phyloP scores from a whole-genome alignment of 2,797 vertebrate genomes.

The Apogon talboti region DNA sequence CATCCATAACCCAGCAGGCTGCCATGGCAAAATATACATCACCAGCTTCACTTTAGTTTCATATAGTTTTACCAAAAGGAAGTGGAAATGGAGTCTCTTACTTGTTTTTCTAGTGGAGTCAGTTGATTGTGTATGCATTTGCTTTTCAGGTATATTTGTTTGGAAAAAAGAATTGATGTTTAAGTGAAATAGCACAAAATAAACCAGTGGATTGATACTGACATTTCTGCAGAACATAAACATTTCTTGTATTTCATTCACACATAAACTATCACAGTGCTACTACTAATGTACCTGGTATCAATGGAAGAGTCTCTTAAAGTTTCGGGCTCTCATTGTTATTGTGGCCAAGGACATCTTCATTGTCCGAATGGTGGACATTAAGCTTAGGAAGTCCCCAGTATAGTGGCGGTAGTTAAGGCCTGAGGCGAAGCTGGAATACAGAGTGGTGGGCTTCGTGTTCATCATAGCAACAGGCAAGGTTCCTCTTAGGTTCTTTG shows the following conservation, averaged over 20 bases:
- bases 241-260: neutral
- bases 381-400: slow-evolving; percentile 23
- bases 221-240: no score
- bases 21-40: no score
- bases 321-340: neutral
- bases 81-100: no score
- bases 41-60: no score
- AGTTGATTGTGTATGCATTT: no score
- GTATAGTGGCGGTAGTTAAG: slow-evolving; percentile 4
- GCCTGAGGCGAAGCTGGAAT: slow-evolving; percentile 42
- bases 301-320: neutral
- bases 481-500: slow-evolving; percentile 67
- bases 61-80: no score
- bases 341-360: neutral
- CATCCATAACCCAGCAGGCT: no score
- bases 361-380: slow-evolving; percentile 19
- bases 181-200: no score
- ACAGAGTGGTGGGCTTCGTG: slow-evolving; percentile 33
- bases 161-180: no score
- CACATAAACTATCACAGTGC: neutral
- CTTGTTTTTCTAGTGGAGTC: no score
- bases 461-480: slow-evolving; percentile 61
- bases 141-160: no score
- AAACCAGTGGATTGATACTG: no score
- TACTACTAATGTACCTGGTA: neutral